phyloP scores from a whole-genome alignment of 2,797 vertebrate species.

The Ara ararauna region DNA sequence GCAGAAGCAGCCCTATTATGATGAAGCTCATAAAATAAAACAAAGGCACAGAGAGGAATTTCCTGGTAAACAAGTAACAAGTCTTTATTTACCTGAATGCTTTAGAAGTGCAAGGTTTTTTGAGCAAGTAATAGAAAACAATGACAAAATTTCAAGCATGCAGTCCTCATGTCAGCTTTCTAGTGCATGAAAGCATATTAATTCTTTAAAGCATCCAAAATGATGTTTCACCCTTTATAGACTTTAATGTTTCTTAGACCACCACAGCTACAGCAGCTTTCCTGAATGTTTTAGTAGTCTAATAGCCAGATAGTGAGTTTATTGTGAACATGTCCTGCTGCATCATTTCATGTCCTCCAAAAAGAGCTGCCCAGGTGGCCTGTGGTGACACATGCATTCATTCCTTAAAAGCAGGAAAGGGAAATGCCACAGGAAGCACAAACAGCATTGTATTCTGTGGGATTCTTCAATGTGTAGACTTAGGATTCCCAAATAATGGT shows the following conservation, averaged over 20 bases:
- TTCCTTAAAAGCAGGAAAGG: constrained; percentile 2
- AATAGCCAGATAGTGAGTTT: neutral
- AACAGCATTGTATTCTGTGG: neutral
- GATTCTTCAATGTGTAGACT: neutral
- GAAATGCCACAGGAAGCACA: neutral
- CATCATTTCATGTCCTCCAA: neutral
- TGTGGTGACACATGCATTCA: neutral
- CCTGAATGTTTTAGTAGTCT: neutral
- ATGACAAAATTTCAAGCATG: neutral
- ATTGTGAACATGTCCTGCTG: neutral
- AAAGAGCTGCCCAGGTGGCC: neutral
- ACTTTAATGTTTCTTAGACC: neutral
- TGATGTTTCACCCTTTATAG: neutral
- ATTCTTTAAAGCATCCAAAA: neutral
- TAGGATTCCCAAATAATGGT: neutral
- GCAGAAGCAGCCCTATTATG: constrained; percentile 86
- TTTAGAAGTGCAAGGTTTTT: neutral
- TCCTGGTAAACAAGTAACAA: constrained; percentile 80
- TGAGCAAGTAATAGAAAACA: neutral
- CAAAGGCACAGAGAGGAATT: constrained; percentile 82
- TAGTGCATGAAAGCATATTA: neutral
- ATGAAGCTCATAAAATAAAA: constrained; percentile 84
- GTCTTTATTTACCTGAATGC: neutral
- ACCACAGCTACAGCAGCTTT: neutral
- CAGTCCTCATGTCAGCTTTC: neutral